Evolutionary conservation across 35 echinoderm and acorn worm genomes (phyloP).

Genomic region (Heliocidaris erythrogramma): DNA sequence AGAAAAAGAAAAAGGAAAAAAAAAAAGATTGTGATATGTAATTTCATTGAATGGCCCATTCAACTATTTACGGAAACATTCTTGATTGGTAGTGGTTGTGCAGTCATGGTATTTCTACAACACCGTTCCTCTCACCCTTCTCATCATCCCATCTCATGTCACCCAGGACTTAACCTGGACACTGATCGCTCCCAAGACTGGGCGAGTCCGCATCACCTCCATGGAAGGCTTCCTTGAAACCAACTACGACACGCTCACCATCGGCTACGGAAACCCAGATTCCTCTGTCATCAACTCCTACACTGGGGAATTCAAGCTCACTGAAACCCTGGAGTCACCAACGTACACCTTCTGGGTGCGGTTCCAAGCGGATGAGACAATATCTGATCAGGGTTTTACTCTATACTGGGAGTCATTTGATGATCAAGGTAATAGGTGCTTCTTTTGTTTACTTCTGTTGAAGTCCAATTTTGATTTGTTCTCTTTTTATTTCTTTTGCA

Average conservation of each 20-base stretch:
- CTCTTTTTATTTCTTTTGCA: background rate
- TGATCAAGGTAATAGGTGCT: background rate
- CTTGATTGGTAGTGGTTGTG: no score
- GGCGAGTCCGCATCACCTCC: slow-evolving; percentile 3
- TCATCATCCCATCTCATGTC: background rate
- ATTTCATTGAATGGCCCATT: no score
- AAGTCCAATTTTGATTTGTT: background rate
- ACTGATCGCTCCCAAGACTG: slow-evolving; percentile 19
- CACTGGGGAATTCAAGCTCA: background rate
- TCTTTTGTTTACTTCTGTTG: background rate
- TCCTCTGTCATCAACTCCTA: background rate
- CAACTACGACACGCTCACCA: slow-evolving; percentile 19
- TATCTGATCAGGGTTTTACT: slow-evolving; percentile 35
- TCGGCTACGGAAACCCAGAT: slow-evolving; percentile 40
- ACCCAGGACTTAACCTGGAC: slow-evolving; percentile 53
- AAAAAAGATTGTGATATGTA: no score
- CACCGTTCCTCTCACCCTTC: no score
- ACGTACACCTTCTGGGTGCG: slow-evolving; percentile 39
- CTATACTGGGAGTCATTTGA: slow-evolving; percentile 11
- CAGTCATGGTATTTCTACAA: no score
- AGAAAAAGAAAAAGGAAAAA: no score
- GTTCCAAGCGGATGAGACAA: slow-evolving; percentile 47
- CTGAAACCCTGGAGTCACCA: background rate
- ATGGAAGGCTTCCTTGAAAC: background rate
- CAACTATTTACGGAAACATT: no score